Evolutionary conservation across 2,888 invertebrate species (phyloP), one percentile per base, ranked within the genome.

Genomic region (Masnerella sp.): DNA sequence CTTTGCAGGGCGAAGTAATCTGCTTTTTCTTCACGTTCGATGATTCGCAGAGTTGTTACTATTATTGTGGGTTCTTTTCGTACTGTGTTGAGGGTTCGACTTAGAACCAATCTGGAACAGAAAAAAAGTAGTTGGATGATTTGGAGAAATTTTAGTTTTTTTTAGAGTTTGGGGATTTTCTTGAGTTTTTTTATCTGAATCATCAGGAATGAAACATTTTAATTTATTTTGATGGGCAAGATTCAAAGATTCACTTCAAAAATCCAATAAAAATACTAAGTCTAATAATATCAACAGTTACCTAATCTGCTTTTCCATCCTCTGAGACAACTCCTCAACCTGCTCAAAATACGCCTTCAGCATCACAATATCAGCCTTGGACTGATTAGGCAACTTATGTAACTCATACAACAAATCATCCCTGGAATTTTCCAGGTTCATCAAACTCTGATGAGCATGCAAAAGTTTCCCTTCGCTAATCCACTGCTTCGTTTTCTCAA

Each of bases 281-380:
- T n/a, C n/a, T n/a, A n/a, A n/a, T n/a, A n/a, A n/a, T n/a, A n/a
- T n/a, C n/a, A n/a, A n/a, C n/a, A n/a, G n/a, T n/a, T n/a, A n/a
- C n/a, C n/a, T 94, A 42, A 99, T 91, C 85, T 98, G 98, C 83
- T 97, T 97, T 80, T 96, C 96, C 76, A 99, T 89, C 5, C 94
- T 89, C 75, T 93, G 93, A 0, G 98, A 98, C 0, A 99, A 91
- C 70, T 93, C 92, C 87, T 97, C 95, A 0, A 99, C 98, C 85
- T 98, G 97, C 78, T 95, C 94, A 88, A 99, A 99, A 88, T 99
- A 99, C 9, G 96, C 95, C 87, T 97, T 96, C 1, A 99, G 88
- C 90, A 98, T 95, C 52, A 95, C 94, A 85, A 95, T 96, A 85
- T 97, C 97, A 77, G 95, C 95, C 0, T 93, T 92, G 0, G 95